A percentile compares a stretch with the other conserved stretches of the same genome.
Conservation (phyloP, 2,113 vertebrate genomes). For the Dunckerocampus dactyliophorus region DNA sequence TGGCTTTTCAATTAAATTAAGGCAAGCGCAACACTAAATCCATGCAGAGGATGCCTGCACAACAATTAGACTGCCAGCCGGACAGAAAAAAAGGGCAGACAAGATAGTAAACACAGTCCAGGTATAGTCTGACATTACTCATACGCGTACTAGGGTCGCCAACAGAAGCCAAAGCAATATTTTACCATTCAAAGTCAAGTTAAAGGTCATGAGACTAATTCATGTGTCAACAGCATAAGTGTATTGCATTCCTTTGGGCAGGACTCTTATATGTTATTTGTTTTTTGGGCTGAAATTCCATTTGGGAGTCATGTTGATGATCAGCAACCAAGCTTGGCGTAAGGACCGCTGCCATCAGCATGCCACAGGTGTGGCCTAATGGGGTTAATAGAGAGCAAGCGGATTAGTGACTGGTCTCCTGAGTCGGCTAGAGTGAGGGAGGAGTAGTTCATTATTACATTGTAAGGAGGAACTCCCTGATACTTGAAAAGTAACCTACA, state of each 20-base stretch:
- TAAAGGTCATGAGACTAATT: conserved; percentile 2
- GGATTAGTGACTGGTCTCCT: conserved; percentile 28
- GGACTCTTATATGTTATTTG: background rate
- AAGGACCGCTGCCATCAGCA: conserved; percentile 12
- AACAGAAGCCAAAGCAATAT: conserved; percentile 30
- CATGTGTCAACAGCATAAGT: background rate
- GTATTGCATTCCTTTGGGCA: background rate
- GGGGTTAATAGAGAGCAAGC: conserved; percentile 41
- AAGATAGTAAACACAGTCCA: conserved; percentile 48
- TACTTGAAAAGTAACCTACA: conserved; percentile 15
- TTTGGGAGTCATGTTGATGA: conserved; percentile 25
- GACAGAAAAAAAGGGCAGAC: conserved; percentile 45
- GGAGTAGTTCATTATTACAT: conserved; percentile 26
- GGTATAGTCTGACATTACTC: conserved; percentile 39
- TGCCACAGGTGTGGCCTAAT: conserved; percentile 18
- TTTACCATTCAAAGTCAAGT: conserved; percentile 17
- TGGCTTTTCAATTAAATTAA: conserved; percentile 79
- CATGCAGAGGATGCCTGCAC: conserved; percentile 68
- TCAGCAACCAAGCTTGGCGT: conserved; percentile 9
- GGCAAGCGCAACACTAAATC: conserved; percentile 74
- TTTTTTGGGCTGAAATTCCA: conserved; percentile 13
- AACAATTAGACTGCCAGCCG: conserved; percentile 73
- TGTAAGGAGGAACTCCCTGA: background rate
- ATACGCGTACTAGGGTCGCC: conserved; percentile 26
- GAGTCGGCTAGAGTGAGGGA: conserved; percentile 10